Evolutionary conservation across 2,888 invertebrate genomes (phyloP), one percentile per base, ranked within the genome.

Genomic region (Ischnura elegans): DNA sequence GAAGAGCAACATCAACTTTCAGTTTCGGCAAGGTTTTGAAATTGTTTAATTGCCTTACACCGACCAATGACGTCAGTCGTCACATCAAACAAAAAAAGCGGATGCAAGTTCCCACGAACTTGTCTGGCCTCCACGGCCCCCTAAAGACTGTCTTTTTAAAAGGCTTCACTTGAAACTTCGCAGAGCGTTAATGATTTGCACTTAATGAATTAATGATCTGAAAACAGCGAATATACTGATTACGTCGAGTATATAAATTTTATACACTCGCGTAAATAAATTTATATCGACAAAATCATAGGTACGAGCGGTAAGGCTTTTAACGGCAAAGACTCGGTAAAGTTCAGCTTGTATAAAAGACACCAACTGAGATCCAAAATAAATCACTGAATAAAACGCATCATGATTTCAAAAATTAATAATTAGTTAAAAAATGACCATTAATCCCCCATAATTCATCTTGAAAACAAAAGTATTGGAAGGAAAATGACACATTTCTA

Each of bases 41-140:
- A 76, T 76, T 76, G 36, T 76, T 76, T 76, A 76, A 76, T 61
- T 61, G 61, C 61, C 61, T 61, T 25, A 16, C 36, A 36, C 76
- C 29, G 10, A 29, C 76, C 76, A 36, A 13, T 36, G 16, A 76
- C 29, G 36, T 76, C 76, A 76, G 8, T 5, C 8, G 66, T 36
- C 29, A 76, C 29, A 16, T 36, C 36, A 29, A 36, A 36, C 10
- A 36, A 21, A 36, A 76, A 36, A 76, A 76, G n/a, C n/a, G 2
- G n/a, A 76, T 36, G n/a, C 36, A 36, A 36, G 76, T 76, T 76
- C 29, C 29, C 76, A 36, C 16, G 36, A 29, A 76, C 76, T 16
- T 76, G 76, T 29, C 29, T 36, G 29, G 10, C 10, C 10, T 76
- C 36, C 13, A 36, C 10, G 36, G 36, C 29, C 36, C 36, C 3